Base-by-base conservation (phyloP, 1,140 invertebrate species). In the Drosophila paulistorum region DNA sequence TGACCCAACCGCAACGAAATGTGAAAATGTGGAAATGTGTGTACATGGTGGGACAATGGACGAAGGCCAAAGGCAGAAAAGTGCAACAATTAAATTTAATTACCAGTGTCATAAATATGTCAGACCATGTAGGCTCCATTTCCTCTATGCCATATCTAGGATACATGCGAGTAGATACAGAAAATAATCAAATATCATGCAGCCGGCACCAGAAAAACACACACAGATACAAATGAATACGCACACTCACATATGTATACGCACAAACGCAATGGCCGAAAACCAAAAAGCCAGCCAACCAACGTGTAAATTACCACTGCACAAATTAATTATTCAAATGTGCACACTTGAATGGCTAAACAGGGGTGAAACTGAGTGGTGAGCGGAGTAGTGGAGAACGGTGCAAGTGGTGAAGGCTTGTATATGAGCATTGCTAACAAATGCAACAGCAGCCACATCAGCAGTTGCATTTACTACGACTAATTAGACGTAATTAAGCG, bases 321-420 rank as follows among this genome's bases (percentile, higher is more conserved):
- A 89, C 84, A 87, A 87, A 90, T 89, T 90, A 89, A 90, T 90
- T 84, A 89, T 89, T 90, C 84, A 89, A 89, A 90, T 89, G 77
- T 89, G 81, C 83, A 79, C 83, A 87, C 80, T 87, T 79, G 83
- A 83, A 87, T 89, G 70, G 61, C 75, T 81, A 85, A 85, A 79
- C 82, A 85, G 69, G 75, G 41, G 74, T 11, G 37, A 42, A 23
- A 37, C 45, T 63, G 41, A 45, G 30, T 30, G 37, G 23, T 39
- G 45, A 10, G 3, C 23, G 20, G 26, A 30, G 9, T 20, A 17
- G 33, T 30, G 41, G 42, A 6, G 45, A 37, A 41, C 35, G 2
- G 30, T 30, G 30, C 30, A 30, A 30, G 30, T 6, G 30, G 5
- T 30, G 30, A 30, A 30, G 30, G 30, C 7, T 37, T 26, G 59